Evolutionary conservation across 2,113 vertebrate species (phyloP).

Genomic region (Pluvialis apricaria): DNA sequence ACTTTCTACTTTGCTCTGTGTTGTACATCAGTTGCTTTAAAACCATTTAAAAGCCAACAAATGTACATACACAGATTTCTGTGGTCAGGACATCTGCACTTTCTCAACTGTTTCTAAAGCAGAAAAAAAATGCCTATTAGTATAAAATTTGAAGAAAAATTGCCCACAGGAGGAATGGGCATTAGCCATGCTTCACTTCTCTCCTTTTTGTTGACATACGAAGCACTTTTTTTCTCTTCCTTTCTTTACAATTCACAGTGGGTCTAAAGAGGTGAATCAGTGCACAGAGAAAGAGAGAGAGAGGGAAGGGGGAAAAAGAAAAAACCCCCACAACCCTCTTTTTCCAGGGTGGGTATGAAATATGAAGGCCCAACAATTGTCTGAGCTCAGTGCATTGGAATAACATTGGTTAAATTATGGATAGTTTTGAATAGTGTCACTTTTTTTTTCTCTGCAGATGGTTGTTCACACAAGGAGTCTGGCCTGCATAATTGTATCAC

Average conservation of each 20-base stretch:
- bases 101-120: slow-evolving; percentile 80
- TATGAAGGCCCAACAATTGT: slow-evolving; percentile 83
- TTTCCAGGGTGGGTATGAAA: slow-evolving; percentile 87
- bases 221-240: slow-evolving; percentile 73
- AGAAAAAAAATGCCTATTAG: slow-evolving; percentile 75
- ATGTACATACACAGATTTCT: slow-evolving; percentile 60
- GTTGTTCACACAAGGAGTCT: slow-evolving; percentile 93
- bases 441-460: slow-evolving; percentile 89
- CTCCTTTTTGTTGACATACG: slow-evolving; percentile 77
- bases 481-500: slow-evolving; percentile 98
- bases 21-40: slow-evolving; percentile 37
- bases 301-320: neutral
- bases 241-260: slow-evolving; percentile 82
- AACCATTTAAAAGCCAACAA: slow-evolving; percentile 38
- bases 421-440: slow-evolving; percentile 93
- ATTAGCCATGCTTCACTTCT: slow-evolving; percentile 81
- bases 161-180: slow-evolving; percentile 75
- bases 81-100: slow-evolving; percentile 75
- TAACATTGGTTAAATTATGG: slow-evolving; percentile 97
- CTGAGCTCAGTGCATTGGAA: slow-evolving; percentile 82
- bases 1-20: slow-evolving; percentile 48
- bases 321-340: slow-evolving; percentile 65
- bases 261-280: slow-evolving; percentile 83
- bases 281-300: slow-evolving; percentile 76
- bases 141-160: slow-evolving; percentile 83